Evolutionary conservation across 2,113 vertebrate species (phyloP).

Genomic region (Orcinus orca): DNA sequence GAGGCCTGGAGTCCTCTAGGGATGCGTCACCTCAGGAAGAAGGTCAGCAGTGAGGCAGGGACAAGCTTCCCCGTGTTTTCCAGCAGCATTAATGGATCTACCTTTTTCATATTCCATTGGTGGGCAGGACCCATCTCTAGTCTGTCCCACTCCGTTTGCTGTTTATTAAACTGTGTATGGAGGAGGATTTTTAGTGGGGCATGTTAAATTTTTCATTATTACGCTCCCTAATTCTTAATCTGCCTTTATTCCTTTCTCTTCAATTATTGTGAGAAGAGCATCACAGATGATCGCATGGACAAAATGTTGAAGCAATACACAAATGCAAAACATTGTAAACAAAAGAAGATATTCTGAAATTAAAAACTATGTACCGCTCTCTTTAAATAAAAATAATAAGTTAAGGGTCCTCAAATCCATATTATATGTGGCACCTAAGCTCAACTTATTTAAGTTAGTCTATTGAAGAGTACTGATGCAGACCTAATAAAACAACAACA

Average conservation of each 20-base stretch:
- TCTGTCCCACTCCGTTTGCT: neutral
- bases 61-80: neutral
- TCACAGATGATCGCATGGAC: neutral
- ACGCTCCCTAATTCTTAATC: neutral
- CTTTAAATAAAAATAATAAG: neutral
- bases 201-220: neutral
- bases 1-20: neutral
- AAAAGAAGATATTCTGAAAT: neutral
- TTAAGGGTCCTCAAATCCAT: neutral
- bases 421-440: neutral
- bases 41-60: neutral
- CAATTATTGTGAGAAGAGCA: neutral
- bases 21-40: neutral
- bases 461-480: neutral
- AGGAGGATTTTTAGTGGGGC: neutral
- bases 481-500: neutral
- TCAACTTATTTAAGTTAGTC: neutral
- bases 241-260: slow-evolving; percentile 4
- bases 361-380: neutral
- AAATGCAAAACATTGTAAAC: neutral
- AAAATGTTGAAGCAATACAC: neutral
- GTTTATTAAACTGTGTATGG: neutral
- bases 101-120: neutral
- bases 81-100: neutral
- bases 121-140: neutral